Evolutionary conservation across 2,113 vertebrate genomes (phyloP), one percentile per base, ranked within the genome.

Genomic region (Mola mola): DNA sequence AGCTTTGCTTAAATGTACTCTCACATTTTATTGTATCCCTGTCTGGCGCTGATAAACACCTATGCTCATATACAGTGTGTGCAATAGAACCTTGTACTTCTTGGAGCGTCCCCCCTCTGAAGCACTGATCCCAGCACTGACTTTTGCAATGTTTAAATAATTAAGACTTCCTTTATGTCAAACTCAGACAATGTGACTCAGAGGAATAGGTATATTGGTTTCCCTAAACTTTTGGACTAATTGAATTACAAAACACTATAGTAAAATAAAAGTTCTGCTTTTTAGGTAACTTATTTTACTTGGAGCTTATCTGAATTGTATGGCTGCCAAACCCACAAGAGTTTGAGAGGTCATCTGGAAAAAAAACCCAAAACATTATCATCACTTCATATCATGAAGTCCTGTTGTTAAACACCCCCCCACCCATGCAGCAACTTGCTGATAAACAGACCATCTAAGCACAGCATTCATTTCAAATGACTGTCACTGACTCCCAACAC

Each of bases 1-100:
- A 79, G 84, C 67, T 89, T 67, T 70, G 69, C 29, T 71, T 75
- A 82, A 86, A 85, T 74, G 75, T 19, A 75, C 50, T 78, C 75
- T 87, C 48, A 70, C 64, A 74, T 79, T 90, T 72, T 67, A 85
- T 77, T 83, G 77, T 86, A 89, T 87, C 83, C 63, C 82, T 70
- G 86, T 88, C 85, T 89, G 78, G 42, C 63, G 50, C 78, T 89
- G 81, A 90, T 90, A 84, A 88, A 89, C 86, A 88, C 72, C 67
- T 82, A 33, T 48, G 38, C 60, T 79, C 61, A 76, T 61, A 47
- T 52, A n/a, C n/a, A n/a, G n/a, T n/a, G 64, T 74, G 68, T 80
- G 57, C 75, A 75, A 83, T 15, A 1, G 50, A 38, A 59, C 40
- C 22, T 13, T 3, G 16, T 43, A 40, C 56, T 31, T 38, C 59